phyloP scores from a whole-genome alignment of 2,888 invertebrate species.

The Spisula solida region DNA sequence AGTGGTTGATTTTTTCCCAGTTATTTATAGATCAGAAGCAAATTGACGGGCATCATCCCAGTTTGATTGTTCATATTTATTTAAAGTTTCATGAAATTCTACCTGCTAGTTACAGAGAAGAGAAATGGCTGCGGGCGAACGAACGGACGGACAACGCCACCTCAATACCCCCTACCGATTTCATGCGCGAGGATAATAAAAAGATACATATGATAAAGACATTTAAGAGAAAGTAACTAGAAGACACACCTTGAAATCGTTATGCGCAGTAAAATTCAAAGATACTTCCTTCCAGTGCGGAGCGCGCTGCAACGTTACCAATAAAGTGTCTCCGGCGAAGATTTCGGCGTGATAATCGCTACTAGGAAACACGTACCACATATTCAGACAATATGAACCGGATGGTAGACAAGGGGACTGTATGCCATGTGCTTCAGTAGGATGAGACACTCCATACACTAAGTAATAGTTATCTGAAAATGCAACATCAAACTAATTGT shows the following conservation, averaged over 20 bases:
- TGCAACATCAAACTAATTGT: not conserved
- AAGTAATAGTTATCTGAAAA: slow-evolving; percentile 17
- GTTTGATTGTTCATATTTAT: too few relatives aligned
- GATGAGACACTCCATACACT: not conserved
- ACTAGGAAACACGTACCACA: not conserved
- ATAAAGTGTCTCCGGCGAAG: not conserved
- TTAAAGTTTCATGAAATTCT: too few relatives aligned
- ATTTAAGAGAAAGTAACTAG: too few relatives aligned
- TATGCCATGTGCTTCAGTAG: not conserved
- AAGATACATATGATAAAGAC: too few relatives aligned
- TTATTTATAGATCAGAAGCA: too few relatives aligned
- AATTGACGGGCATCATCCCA: too few relatives aligned
- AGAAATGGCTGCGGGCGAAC: too few relatives aligned
- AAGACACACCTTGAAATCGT: slow-evolving; percentile 6
- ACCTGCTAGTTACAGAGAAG: too few relatives aligned
- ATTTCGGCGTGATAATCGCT: not conserved
- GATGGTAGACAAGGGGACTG: not conserved
- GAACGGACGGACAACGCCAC: too few relatives aligned
- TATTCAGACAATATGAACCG: not conserved
- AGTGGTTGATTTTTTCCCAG: too few relatives aligned
- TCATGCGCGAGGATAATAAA: too few relatives aligned
- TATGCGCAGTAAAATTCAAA: not conserved
- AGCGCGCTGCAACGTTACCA: not conserved
- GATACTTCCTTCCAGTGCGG: not conserved
- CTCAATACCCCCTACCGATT: too few relatives aligned